phyloP scores from a whole-genome alignment of 1,140 invertebrate species.

The Alviniconcha marisindica region DNA sequence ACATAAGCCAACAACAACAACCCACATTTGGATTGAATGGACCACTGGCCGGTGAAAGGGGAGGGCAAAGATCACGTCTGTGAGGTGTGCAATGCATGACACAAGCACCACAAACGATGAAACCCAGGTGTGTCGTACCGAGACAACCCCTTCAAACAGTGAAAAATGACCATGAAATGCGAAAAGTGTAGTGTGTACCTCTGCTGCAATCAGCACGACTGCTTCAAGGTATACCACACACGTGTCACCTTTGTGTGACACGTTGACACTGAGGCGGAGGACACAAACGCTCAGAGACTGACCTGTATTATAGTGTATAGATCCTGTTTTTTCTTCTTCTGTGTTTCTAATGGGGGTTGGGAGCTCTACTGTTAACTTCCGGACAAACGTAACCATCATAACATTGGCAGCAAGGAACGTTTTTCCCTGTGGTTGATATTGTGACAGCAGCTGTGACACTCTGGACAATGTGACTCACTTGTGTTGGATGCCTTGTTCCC shows the following conservation, averaged over 20 bases:
- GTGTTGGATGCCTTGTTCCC: too few relatives aligned
- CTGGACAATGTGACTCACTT: too few relatives aligned
- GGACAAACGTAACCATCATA: background rate
- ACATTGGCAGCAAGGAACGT: background rate
- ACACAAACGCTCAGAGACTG: background rate
- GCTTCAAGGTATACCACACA: constrained; percentile 7
- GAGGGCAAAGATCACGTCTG: constrained; percentile 26
- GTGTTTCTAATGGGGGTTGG: background rate
- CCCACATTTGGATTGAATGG: background rate
- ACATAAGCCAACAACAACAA: background rate
- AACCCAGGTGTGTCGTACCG: background rate
- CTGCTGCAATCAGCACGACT: background rate
- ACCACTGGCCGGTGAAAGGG: background rate
- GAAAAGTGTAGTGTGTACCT: constrained; percentile 16
- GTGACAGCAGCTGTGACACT: too few relatives aligned
- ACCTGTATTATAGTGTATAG: too few relatives aligned
- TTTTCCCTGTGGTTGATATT: too few relatives aligned
- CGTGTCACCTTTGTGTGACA: background rate
- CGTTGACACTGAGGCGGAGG: background rate
- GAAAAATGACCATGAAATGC: background rate
- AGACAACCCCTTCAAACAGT: background rate
- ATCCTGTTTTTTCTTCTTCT: background rate
- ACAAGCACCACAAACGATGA: background rate
- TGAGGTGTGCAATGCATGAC: constrained; percentile 38
- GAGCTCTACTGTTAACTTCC: too few relatives aligned